Evolutionary conservation across 2,113 vertebrate species (phyloP).

Genomic region (Varanus salvator): DNA sequence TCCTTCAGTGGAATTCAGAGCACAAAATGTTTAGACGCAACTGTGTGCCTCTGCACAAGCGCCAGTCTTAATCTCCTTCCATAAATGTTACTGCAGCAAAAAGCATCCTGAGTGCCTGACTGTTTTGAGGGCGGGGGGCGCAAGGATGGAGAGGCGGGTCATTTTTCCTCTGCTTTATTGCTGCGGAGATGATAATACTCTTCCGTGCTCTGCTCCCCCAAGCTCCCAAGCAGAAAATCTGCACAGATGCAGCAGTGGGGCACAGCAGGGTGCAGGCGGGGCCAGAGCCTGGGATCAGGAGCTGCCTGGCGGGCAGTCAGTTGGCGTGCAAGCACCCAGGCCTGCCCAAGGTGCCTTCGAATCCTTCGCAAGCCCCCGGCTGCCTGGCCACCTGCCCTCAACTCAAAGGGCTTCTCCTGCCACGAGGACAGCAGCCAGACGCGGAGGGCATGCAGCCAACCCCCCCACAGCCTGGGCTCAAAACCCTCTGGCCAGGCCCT

Average conservation of each 20-base stretch:
- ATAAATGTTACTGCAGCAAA: not conserved
- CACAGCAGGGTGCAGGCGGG: too few relatives aligned
- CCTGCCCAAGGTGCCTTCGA: not conserved
- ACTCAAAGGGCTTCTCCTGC: not conserved
- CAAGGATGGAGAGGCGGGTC: not conserved
- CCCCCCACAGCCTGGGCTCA: too few relatives aligned
- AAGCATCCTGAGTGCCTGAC: not conserved
- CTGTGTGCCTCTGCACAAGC: not conserved
- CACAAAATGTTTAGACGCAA: not conserved
- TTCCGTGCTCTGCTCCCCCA: not conserved
- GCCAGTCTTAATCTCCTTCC: not conserved
- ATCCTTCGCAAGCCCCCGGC: too few relatives aligned
- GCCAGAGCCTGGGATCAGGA: not conserved
- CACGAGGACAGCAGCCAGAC: not conserved
- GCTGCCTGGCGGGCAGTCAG: too few relatives aligned
- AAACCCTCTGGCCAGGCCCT: too few relatives aligned
- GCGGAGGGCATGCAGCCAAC: too few relatives aligned
- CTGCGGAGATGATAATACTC: not conserved
- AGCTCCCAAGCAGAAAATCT: not conserved
- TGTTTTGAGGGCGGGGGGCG: not conserved
- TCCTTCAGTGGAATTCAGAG: constrained; percentile 7
- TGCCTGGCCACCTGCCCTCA: too few relatives aligned
- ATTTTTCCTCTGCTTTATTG: not conserved
- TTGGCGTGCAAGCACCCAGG: not conserved
- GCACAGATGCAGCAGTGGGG: too few relatives aligned